Percentiles rank a stretch among this genome's conserved stretches.
Conservation (phyloP, 2,113 vertebrate species). For the Willisornis vidua region DNA sequence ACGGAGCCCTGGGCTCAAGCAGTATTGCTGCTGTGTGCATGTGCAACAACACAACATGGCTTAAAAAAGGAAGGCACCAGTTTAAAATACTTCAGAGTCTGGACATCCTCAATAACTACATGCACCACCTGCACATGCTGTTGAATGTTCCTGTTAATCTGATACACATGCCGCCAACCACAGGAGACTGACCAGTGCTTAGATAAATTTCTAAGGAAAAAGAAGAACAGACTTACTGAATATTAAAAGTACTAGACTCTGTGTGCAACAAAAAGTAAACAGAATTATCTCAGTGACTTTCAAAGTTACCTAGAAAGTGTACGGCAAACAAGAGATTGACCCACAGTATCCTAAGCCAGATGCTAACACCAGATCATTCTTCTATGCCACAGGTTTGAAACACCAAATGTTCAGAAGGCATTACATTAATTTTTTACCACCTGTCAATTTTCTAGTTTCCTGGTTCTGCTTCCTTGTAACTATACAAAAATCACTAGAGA, state of each 20-base stretch:
- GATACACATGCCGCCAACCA: not conserved
- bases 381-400: not conserved
- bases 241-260: not conserved
- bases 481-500: not conserved
- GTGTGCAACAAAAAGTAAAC: not conserved
- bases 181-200: not conserved
- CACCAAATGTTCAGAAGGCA: not conserved
- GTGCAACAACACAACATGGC: not conserved
- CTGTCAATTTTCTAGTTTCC: not conserved
- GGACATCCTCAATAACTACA: not conserved
- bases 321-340: not conserved
- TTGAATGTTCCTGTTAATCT: not conserved
- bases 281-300: not conserved
- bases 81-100: not conserved
- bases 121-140: not conserved
- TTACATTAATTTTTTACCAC: not conserved
- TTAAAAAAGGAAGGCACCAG: not conserved
- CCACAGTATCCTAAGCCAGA: not conserved
- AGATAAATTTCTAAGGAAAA: not conserved
- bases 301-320: not conserved
- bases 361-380: not conserved
- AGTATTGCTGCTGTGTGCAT: not conserved
- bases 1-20: not conserved
- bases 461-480: not conserved
- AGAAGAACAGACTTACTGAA: not conserved